Evolutionary conservation across 2,113 vertebrate species (phyloP).

Genomic region (Danionella cerebrum): DNA sequence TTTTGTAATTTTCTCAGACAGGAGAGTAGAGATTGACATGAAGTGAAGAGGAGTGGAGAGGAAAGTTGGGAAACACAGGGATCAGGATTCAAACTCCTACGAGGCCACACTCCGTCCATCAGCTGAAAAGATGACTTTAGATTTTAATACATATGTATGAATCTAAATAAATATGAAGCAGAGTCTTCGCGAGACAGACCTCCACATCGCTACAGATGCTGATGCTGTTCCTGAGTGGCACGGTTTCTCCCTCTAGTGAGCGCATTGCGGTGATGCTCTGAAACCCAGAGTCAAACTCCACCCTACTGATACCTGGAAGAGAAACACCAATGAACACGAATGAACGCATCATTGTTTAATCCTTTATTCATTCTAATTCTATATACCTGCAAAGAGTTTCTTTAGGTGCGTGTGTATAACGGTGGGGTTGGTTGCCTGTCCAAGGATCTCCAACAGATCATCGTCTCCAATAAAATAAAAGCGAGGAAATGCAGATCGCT

Average conservation of each 20-base stretch:
- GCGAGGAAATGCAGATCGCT: conserved; percentile 89
- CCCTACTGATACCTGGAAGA: conserved; percentile 82
- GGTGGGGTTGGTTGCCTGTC: conserved; percentile 84
- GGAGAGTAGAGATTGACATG: too few species aligned
- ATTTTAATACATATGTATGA: too few species aligned
- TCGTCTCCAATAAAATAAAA: conserved; percentile 98
- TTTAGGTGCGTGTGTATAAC: conserved; percentile 96
- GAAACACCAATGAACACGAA: neutral
- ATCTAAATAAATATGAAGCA: too few species aligned
- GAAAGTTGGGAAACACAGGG: too few species aligned
- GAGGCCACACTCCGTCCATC: too few species aligned
- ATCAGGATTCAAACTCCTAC: too few species aligned
- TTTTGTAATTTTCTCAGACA: too few species aligned
- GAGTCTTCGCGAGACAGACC: conserved; percentile 71
- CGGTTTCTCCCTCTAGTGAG: conserved; percentile 89
- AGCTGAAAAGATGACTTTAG: too few species aligned
- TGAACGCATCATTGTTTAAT: neutral
- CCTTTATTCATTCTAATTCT: too few species aligned
- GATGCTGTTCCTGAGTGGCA: conserved; percentile 79
- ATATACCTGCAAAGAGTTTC: conserved; percentile 97
- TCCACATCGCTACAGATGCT: conserved; percentile 84
- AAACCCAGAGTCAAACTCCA: conserved; percentile 82
- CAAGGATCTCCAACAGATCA: conserved; percentile 92
- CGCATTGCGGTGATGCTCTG: conserved; percentile 87
- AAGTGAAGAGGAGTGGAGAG: too few species aligned